These are phyloP conservation scores for Agelas oroides DNA, from an alignment of 37 sponge, comb jelly and placozoan species.

Conservation along the genomic window DNA sequence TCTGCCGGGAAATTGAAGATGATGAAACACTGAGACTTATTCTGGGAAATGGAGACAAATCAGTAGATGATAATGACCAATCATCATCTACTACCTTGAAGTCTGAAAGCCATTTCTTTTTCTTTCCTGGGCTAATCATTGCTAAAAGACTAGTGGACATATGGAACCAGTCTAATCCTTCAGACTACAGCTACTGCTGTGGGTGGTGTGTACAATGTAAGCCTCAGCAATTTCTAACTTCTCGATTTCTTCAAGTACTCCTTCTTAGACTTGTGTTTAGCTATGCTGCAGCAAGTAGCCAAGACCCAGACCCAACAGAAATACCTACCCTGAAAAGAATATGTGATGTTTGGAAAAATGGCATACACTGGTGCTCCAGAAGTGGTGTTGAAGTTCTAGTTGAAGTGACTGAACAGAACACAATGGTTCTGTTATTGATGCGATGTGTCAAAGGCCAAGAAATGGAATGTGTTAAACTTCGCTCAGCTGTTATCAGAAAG, in stretches of 20 bases:
- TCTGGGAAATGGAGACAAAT: no score
- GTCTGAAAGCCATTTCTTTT: background rate
- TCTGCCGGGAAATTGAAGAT: conserved; percentile 27
- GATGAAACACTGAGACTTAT: background rate
- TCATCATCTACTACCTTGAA: no score
- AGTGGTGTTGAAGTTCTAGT: conserved; percentile 13
- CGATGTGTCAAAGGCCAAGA: conserved; percentile 27
- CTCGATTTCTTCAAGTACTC: conserved; percentile 32
- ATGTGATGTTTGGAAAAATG: conserved; percentile 23
- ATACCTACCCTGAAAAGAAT: background rate
- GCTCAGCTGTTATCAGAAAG: conserved; percentile 15
- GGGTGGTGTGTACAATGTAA: conserved; percentile 21
- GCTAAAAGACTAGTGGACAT: background rate
- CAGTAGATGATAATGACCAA: no score
- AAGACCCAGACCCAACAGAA: background rate
- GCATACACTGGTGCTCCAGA: conserved; percentile 24
- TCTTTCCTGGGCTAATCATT: conserved; percentile 26
- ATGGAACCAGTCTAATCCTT: background rate
- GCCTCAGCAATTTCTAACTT: background rate
- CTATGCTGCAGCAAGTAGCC: background rate
- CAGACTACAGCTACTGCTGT: background rate
- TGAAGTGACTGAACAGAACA: conserved; percentile 24
- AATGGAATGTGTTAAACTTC: conserved; percentile 18
- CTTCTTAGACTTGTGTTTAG: conserved; percentile 22
- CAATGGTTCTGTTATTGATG: conserved; percentile 1